Evolutionary conservation across 2,113 vertebrate species (phyloP), one percentile per base, ranked within the genome.

Genomic region (Cololabis saira): DNA sequence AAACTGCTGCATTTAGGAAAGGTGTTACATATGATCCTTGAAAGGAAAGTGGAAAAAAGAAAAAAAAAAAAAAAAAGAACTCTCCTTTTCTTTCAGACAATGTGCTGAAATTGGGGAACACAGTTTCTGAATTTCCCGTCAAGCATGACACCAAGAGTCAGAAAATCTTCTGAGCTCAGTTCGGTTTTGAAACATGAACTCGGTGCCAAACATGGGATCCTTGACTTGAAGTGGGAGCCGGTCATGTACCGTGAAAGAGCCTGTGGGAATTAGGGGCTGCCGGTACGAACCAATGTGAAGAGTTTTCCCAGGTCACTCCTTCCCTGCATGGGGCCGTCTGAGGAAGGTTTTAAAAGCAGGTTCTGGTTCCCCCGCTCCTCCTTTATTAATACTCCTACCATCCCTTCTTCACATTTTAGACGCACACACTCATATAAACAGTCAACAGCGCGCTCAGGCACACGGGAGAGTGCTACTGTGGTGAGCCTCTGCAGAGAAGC

Each of bases 301-400:
- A 73, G 47, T 54, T 49, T 69, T 53, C 55, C 30, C 81, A 59
- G 79, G 84, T 89, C 82, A 91, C 88, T 87, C 92, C 88, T 87
- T 91, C 90, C 83, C 85, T 47, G 60, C 72, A 84, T 87, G 91
- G 72, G 88, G 88, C 85, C 41, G 74, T 86, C 82, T 86, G 71
- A 74, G 82, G 80, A 90, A 74, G 67, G 43, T 80, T 86, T 90
- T 80, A 88, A 83, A 88, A 76, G 81, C 72, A 84, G 82, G 76
- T 87, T 83, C 65, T 62, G 72, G 76, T 56, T 71, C 61, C 53
- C 52, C 76, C 74, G 85, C 89, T 89, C 88, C 87, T 87, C 89
- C 84, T 76, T 85, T 63, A 59, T 16, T 48, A 11, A 58, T 63
- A 83, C 76, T 83, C 76, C 74, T 70, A 70, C 56, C 16, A 74